Evolutionary conservation across 2,888 invertebrate species (phyloP), one percentile per base, ranked within the genome.

Genomic region (Tiliacea aurago): DNA sequence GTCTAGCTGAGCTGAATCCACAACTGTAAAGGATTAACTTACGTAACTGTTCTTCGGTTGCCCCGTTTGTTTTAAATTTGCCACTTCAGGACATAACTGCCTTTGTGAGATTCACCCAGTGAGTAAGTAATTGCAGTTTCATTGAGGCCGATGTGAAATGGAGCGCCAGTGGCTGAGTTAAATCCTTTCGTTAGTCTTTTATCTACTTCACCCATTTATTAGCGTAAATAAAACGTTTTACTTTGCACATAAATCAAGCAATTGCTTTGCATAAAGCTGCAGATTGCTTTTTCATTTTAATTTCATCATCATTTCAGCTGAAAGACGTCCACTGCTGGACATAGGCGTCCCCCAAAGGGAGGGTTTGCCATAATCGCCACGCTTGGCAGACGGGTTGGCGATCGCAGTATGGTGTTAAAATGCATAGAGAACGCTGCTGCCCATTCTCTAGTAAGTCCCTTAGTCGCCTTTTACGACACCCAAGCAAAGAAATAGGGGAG

Each of bases 1-100:
- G 90, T 89, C 86, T 85, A 84, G 75, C 89, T 88, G 88, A 88
- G 82, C 86, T 86, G 88, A 91, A 91, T 90, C 80, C 80, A 84
- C 86, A 86, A 89, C 84, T 80, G 69, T 81, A 84, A 87, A 82
- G 83, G 86, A 87, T 88, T 90, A 87, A 86, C 83, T 82, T 84
- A 73, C 77, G 76, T 80, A 84, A 83, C 75, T 18, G 70, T 80
- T 82, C 74, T 73, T 69, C 78, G 75, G 80, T 77, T 53, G 63
- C 67, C 61, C 66, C 62, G 69, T 75, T 84, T 84, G 80, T 74
- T 77, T 84, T 84, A 83, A 83, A 81, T 82, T 77, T 64, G 58
- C 78, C 69, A 80, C 80, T 81, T 78, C 68, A 65, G 49, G 68
- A 73, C 68, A 77, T 74, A 73, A 68, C 76, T 74, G 70, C 65